These are phyloP conservation scores for Chunga burmeisteri DNA, from an alignment of 2,113 vertebrate genomes.

Conservation along the genomic window DNA sequence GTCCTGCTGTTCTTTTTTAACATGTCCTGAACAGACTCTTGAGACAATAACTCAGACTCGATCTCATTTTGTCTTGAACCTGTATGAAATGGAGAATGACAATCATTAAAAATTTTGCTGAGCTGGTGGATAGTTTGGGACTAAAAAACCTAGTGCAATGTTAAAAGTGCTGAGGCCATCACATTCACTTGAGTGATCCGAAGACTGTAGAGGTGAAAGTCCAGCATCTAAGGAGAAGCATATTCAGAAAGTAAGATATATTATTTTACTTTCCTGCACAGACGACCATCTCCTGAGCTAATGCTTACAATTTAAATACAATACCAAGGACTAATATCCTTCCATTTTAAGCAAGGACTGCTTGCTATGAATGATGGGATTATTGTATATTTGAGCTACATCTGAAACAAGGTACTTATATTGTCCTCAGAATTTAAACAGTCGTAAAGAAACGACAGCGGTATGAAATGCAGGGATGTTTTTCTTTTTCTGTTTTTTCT, in stretches of 20 bases:
- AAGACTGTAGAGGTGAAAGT: neutral
- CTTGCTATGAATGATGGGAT: neutral
- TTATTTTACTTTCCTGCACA: neutral
- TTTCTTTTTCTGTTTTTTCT: neutral
- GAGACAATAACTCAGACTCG: neutral
- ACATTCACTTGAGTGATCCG: neutral
- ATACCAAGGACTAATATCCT: neutral
- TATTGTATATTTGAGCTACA: neutral
- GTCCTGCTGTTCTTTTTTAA: neutral
- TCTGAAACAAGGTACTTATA: neutral
- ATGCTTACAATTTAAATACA: neutral
- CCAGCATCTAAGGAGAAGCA: neutral
- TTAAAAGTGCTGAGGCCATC: neutral
- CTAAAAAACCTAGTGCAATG: neutral
- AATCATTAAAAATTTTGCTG: neutral
- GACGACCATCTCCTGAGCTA: neutral
- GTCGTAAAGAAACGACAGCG: fast-evolving
- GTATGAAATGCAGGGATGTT: neutral
- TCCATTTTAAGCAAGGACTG: neutral
- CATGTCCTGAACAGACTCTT: neutral
- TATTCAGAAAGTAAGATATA: neutral
- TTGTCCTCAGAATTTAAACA: neutral
- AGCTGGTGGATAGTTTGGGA: neutral
- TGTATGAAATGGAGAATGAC: neutral
- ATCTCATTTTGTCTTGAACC: neutral